Conservation (phyloP, 2,113 vertebrate genomes). For the Corapipo altera region DNA sequence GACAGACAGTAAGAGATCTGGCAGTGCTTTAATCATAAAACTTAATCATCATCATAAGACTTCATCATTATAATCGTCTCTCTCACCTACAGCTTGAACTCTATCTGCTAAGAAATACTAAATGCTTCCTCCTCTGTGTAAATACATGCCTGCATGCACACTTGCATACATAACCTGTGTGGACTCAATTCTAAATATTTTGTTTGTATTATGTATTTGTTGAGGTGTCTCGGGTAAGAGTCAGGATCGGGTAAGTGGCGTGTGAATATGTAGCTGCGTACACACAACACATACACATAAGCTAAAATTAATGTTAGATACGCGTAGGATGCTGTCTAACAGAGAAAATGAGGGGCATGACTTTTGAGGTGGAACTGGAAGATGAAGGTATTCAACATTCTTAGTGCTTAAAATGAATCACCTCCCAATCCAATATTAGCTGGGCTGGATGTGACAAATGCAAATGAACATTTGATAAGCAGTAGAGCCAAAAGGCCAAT, state of each 20-base stretch:
- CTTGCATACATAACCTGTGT: background rate
- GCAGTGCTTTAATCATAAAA: conserved; percentile 19
- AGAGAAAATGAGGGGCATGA: background rate
- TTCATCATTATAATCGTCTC: conserved; percentile 43
- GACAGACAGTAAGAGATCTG: background rate
- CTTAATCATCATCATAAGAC: conserved; percentile 32
- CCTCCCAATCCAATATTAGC: background rate
- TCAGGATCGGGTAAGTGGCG: background rate
- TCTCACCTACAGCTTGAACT: conserved; percentile 16
- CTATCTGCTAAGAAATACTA: background rate
- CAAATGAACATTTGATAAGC: background rate
- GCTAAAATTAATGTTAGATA: background rate
- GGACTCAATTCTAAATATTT: background rate
- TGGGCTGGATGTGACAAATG: background rate
- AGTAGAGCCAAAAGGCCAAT: background rate
- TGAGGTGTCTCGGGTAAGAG: background rate
- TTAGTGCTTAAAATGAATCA: background rate
- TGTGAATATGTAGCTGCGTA: background rate
- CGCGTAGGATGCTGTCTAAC: background rate
- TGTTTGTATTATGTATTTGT: background rate
- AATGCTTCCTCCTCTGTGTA: background rate
- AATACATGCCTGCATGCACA: background rate
- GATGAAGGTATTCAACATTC: background rate
- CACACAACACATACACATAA: background rate
- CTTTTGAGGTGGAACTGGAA: background rate